Evolutionary conservation across 2,113 vertebrate species (phyloP), one percentile per base, ranked within the genome.

Genomic region (Rhea americana): DNA sequence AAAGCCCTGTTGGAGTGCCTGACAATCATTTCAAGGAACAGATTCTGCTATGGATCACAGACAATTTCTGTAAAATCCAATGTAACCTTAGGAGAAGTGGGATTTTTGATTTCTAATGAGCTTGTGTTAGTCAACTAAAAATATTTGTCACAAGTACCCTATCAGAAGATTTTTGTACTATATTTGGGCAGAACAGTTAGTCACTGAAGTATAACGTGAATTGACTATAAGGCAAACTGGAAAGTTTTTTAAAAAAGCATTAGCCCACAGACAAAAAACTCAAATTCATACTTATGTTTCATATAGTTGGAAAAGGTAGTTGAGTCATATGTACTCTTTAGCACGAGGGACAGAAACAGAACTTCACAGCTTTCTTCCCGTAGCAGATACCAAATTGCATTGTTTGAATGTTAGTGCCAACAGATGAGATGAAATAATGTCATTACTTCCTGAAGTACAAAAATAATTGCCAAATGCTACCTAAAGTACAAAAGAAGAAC

Each of bases 111-210:
- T 87, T 65, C 51, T 82, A 78, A 67, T 59, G 30, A 87, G 83
- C 1, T 41, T 53, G 35, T 73, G 71, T 74, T 78, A 53, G 66
- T 65, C 43, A 80, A 58, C 35, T 55, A 63, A 87, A 85, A 12
- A 22, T 30, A 50, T 24, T 37, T 66, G 41, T 61, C 74, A 56
- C 66, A 84, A 0, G 0, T 32, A 88, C 50, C 55, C 3, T 14
- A 24, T 75, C 51, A 72, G n/a, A 91, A 59, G 82, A 94, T 83
- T 71, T 93, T 63, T 47, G 59, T 37, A 43, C 35, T 24, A 12
- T 7, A 22, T 75, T 70, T 67, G n/a, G 71, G 75, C 59, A 90
- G 50, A 76, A 90, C 35, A 87, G 75, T 77, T 93, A 89, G 89
- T 92, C 90, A 87, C 67, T 87, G 59, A 87, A 85, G 41, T 65